Evolutionary conservation across 2,113 vertebrate genomes (phyloP).

Genomic region (Catharus bicknelli): DNA sequence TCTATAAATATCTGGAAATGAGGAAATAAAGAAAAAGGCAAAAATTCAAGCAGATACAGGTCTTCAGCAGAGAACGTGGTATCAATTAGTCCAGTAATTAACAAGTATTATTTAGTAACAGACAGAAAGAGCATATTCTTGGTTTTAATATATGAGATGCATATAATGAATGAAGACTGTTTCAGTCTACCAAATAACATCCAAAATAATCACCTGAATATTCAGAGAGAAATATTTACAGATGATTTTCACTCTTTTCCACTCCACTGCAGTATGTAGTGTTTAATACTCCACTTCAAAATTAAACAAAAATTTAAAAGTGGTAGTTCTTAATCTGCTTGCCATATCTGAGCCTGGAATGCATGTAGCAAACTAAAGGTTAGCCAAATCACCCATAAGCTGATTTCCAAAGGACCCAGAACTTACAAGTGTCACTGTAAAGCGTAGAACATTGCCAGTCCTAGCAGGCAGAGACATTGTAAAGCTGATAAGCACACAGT

Average conservation of each 20-base stretch:
- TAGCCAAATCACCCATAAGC: not conserved
- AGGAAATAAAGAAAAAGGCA: not conserved
- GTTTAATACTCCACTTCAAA: not conserved
- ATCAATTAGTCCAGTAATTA: not conserved
- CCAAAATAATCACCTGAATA: not conserved
- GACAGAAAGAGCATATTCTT: not conserved
- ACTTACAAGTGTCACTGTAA: not conserved
- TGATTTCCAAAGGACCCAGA: not conserved
- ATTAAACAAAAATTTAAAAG: not conserved
- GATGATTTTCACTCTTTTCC: not conserved
- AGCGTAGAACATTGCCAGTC: not conserved
- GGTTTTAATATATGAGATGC: not conserved
- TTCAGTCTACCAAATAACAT: not conserved
- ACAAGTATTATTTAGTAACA: not conserved
- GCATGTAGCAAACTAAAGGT: not conserved
- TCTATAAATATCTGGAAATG: not conserved
- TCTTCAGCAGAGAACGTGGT: not conserved
- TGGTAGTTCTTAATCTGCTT: not conserved
- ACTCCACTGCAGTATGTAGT: not conserved
- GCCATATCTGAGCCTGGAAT: not conserved
- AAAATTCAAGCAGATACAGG: not conserved
- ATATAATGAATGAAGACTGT: not conserved
- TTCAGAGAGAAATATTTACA: not conserved
- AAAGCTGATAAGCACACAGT: not conserved
- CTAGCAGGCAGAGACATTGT: not conserved